phyloP scores from a whole-genome alignment of 2,113 vertebrate species.

The Holacanthus passer region DNA sequence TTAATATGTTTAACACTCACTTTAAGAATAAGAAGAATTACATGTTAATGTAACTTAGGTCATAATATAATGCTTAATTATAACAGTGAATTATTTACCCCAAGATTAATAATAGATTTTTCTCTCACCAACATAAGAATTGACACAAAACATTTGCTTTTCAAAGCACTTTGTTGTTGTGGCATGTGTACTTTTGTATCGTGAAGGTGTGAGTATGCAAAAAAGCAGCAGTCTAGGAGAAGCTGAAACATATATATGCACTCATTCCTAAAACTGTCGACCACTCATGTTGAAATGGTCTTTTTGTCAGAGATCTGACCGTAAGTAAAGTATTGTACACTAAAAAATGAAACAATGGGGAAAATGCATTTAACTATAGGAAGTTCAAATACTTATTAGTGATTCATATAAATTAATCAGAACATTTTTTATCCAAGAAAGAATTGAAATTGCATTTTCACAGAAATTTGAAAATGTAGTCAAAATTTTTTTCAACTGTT shows the following conservation, averaged over 20 bases:
- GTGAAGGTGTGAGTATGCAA: constrained; percentile 13
- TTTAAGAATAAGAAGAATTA: constrained; percentile 16
- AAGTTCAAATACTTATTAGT: neutral
- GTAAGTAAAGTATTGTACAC: neutral
- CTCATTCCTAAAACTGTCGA: constrained; percentile 7
- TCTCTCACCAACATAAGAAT: constrained; percentile 8
- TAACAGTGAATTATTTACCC: neutral
- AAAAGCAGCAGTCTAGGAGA: neutral
- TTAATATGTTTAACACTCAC: constrained; percentile 34
- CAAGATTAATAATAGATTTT: constrained; percentile 9
- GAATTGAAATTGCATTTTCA: neutral
- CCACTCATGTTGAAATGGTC: neutral
- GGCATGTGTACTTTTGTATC: constrained; percentile 3
- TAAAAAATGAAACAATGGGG: neutral
- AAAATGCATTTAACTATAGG: neutral
- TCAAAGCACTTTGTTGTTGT: neutral
- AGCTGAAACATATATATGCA: constrained; percentile 4
- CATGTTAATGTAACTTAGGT: constrained; percentile 15
- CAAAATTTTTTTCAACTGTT: neutral
- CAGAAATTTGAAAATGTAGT: neutral
- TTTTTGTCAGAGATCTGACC: neutral
- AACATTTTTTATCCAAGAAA: neutral
- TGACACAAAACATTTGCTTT: constrained; percentile 7
- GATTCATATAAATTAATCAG: neutral
- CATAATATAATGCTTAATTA: constrained; percentile 2